phyloP scores from a whole-genome alignment of 1,140 invertebrate genomes.

The Tetramorium parvispinum region DNA sequence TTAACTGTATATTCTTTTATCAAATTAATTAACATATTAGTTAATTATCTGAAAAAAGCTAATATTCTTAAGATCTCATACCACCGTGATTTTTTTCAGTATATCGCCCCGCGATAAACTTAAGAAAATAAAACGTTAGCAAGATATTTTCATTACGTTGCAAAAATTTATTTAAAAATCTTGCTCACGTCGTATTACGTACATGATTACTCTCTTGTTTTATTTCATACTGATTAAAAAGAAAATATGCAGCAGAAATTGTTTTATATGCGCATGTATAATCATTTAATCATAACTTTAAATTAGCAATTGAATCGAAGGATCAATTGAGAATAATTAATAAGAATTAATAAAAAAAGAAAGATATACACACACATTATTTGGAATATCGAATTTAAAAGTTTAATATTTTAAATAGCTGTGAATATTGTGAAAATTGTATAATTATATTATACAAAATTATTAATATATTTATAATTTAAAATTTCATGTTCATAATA shows the following conservation, averaged over 20 bases:
- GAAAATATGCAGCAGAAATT: not conserved
- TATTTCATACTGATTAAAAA: not conserved
- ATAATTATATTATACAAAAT: not conserved
- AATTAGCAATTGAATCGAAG: not conserved
- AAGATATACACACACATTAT: no score
- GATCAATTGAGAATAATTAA: not conserved
- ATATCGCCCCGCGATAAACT: not conserved
- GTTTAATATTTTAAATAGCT: not conserved
- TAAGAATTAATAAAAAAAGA: no score
- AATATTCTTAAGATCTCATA: not conserved
- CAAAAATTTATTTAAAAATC: not conserved
- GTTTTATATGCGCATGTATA: not conserved
- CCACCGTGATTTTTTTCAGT: not conserved
- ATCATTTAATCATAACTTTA: not conserved
- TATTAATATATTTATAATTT: not conserved
- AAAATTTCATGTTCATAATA: not conserved
- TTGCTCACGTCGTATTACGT: not conserved
- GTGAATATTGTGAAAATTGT: not conserved
- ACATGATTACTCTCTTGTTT: not conserved
- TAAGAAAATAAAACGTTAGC: not conserved
- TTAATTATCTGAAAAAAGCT: no score
- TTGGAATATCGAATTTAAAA: not conserved
- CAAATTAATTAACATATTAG: no score
- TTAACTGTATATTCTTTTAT: not conserved
- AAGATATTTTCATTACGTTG: constrained; percentile 1